phyloP scores from a whole-genome alignment of 2,113 vertebrate genomes.

The Prietella phreatophila region DNA sequence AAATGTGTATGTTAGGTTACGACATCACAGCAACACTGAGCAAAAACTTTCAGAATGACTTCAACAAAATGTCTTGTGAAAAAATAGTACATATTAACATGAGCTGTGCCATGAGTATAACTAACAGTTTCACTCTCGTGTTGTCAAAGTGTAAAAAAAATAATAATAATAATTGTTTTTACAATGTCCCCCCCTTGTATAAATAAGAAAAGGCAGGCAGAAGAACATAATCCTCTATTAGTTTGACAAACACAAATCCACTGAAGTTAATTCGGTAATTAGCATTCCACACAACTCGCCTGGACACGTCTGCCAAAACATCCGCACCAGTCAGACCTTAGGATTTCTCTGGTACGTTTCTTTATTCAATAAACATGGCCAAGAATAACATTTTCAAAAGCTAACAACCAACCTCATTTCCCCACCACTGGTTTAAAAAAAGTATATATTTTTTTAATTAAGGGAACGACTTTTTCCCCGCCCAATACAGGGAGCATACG shows the following conservation, averaged over 20 bases:
- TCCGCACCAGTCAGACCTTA: not conserved
- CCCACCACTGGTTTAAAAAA: not conserved
- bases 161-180: not conserved
- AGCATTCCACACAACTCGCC: not conserved
- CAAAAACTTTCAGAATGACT: not conserved
- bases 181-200: not conserved
- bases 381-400: not conserved
- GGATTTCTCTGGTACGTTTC: not conserved
- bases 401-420: not conserved
- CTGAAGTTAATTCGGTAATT: not conserved
- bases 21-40: not conserved
- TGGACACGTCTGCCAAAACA: slow-evolving; percentile 2
- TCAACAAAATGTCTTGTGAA: no score
- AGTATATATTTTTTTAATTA: not conserved
- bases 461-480: not conserved
- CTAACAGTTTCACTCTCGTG: not conserved
- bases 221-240: not conserved
- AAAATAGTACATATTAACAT: not conserved
- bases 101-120: not conserved
- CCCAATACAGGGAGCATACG: not conserved
- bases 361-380: not conserved
- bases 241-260: not conserved
- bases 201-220: not conserved
- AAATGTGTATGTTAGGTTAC: not conserved
- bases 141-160: not conserved